Evolutionary conservation across 2,797 vertebrate species (phyloP).

Genomic region (Alca torda): DNA sequence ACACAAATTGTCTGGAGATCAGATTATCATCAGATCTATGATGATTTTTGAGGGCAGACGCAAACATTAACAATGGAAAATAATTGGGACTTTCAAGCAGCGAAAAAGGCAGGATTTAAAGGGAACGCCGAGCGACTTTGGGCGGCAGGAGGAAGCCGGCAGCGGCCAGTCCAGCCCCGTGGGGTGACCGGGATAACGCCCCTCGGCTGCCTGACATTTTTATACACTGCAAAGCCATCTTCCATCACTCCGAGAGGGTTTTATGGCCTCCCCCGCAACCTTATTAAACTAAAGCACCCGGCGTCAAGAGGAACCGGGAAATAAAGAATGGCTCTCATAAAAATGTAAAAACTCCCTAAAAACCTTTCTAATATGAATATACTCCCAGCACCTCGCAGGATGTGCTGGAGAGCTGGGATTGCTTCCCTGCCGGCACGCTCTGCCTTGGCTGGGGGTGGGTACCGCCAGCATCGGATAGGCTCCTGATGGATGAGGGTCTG

Average conservation of each 20-base stretch:
- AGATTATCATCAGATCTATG: conserved; percentile 34
- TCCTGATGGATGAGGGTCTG: fast-evolving
- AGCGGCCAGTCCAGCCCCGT: fast-evolving
- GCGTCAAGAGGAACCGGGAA: conserved; percentile 2
- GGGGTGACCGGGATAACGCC: fast-evolving
- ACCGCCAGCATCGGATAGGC: fast-evolving
- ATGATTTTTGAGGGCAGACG: background rate
- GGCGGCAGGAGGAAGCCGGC: background rate
- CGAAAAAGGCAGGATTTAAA: background rate
- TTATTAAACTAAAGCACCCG: conserved; percentile 57
- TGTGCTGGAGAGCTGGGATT: background rate
- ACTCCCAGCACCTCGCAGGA: background rate
- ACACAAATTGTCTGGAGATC: conserved; percentile 30
- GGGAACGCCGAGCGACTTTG: background rate
- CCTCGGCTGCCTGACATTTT: conserved; percentile 18
- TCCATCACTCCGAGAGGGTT: background rate
- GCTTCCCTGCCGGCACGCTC: fast-evolving
- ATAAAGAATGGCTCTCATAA: conserved; percentile 53
- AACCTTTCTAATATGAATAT: background rate
- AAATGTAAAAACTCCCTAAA: conserved; percentile 49
- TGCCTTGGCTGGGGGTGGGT: background rate
- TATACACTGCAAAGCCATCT: background rate
- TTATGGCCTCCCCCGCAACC: conserved; percentile 36
- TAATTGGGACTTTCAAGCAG: background rate
- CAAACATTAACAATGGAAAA: conserved; percentile 25